These are phyloP conservation scores for Lateolabrax maculatus DNA, from an alignment of 2,797 vertebrate species.

Conservation along the genomic window DNA sequence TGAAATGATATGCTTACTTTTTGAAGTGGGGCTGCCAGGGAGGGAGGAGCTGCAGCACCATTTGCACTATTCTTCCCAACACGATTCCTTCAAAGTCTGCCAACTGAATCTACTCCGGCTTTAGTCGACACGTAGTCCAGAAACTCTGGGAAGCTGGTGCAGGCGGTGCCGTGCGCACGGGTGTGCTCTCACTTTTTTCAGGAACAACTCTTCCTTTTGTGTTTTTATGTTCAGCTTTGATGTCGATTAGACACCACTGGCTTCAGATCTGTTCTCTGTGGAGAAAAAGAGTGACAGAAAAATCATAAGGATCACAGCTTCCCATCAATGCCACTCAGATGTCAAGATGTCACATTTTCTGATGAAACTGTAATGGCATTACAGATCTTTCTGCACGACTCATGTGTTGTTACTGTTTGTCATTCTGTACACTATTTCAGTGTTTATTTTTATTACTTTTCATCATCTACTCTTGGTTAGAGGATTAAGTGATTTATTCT, in stretches of 20 bases:
- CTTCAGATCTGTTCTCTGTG: slow-evolving; percentile 64
- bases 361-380: slow-evolving; percentile 60
- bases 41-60: slow-evolving; percentile 70
- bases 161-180: background rate
- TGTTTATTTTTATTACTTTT: slow-evolving; percentile 30
- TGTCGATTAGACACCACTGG: slow-evolving; percentile 53
- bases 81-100: slow-evolving; percentile 41
- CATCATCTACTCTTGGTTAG: slow-evolving; percentile 36
- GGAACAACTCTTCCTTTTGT: slow-evolving; percentile 30
- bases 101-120: slow-evolving; percentile 36
- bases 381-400: slow-evolving; percentile 8
- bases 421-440: slow-evolving; percentile 4
- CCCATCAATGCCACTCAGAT: slow-evolving; percentile 57
- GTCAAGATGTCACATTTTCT: slow-evolving; percentile 44
- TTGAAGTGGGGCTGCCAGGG: slow-evolving; percentile 76
- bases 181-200: slow-evolving; percentile 23
- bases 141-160: slow-evolving; percentile 41
- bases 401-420: slow-evolving; percentile 4
- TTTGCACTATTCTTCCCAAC: slow-evolving; percentile 59
- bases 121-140: slow-evolving; percentile 34
- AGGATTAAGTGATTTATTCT: slow-evolving; percentile 45
- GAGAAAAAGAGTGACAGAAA: slow-evolving; percentile 52
- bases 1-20: slow-evolving; percentile 64
- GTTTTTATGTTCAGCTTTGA: slow-evolving; percentile 47
- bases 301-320: slow-evolving; percentile 45